Evolutionary conservation across 2,113 vertebrate species (phyloP).

Genomic region (Nesogale talazaci): DNA sequence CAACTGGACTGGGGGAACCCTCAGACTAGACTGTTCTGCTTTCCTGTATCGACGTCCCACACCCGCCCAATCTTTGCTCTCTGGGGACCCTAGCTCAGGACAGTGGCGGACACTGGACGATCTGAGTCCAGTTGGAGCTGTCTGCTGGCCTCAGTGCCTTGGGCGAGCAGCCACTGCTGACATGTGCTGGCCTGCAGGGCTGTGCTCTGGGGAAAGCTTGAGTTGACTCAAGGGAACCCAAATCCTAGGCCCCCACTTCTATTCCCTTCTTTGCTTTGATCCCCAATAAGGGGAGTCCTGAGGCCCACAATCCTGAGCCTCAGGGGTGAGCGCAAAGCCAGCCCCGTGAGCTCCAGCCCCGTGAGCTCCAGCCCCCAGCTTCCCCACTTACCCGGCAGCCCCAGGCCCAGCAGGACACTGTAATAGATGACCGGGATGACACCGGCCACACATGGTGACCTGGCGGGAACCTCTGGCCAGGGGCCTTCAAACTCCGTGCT

Average conservation of each 20-base stretch:
- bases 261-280: background rate
- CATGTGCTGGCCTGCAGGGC: too few species aligned
- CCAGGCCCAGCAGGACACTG: conserved; percentile 92
- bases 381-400: conserved; percentile 92
- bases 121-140: accelerated
- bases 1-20: background rate
- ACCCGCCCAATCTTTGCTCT: background rate
- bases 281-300: background rate
- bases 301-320: background rate
- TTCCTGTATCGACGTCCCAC: accelerated
- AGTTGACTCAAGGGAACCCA: background rate
- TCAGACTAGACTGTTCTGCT: background rate
- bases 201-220: background rate
- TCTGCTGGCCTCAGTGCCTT: background rate
- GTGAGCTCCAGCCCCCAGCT: background rate
- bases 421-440: conserved; percentile 92
- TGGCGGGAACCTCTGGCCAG: conserved; percentile 72
- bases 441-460: conserved; percentile 90
- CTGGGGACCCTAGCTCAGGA: background rate
- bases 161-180: background rate
- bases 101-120: accelerated
- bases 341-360: accelerated
- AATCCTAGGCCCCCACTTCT: background rate
- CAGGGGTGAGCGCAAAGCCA: background rate
- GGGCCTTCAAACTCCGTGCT: conserved; percentile 45